Conservation (phyloP, 2,888 invertebrate species). For the Apamea epomidion region DNA sequence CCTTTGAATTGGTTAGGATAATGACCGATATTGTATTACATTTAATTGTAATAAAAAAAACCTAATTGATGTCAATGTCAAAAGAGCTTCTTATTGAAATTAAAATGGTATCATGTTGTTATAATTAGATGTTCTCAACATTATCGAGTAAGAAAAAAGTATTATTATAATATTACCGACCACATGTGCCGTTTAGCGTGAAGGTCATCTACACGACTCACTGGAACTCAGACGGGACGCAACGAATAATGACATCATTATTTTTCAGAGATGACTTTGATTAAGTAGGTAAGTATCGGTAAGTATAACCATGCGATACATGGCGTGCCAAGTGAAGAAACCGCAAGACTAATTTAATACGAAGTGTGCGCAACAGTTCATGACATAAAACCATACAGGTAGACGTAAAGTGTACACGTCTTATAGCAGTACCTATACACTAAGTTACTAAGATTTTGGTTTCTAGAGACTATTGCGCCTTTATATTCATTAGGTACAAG, state of each 20-base stretch:
- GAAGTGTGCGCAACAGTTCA: constrained; percentile 30
- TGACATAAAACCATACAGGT: constrained; percentile 31
- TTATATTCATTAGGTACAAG: background rate
- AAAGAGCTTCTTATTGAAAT: constrained; percentile 41
- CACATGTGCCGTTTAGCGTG: constrained; percentile 77
- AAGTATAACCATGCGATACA: constrained; percentile 63
- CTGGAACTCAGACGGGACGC: constrained; percentile 75
- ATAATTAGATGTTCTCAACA: constrained; percentile 60
- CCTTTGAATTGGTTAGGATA: background rate
- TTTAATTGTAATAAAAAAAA: constrained; percentile 14
- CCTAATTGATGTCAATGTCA: constrained; percentile 37
- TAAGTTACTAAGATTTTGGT: background rate
- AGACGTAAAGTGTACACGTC: constrained; percentile 9
- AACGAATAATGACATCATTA: constrained; percentile 77
- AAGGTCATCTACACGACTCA: constrained; percentile 78
- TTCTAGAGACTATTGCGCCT: background rate
- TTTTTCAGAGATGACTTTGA: constrained; percentile 69
- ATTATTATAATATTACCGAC: constrained; percentile 67
- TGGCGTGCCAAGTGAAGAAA: constrained; percentile 71
- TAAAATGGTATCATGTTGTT: constrained; percentile 45
- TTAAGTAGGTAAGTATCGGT: constrained; percentile 62
- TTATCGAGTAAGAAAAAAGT: constrained; percentile 62
- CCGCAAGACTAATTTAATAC: constrained; percentile 76
- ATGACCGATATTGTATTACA: constrained; percentile 3
- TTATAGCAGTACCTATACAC: background rate